A percentile compares a stretch with the other conserved stretches of the same genome.
These are phyloP conservation scores for Drosophila miranda DNA, from an alignment of 1,140 invertebrate genomes.

Conservation along the genomic window DNA sequence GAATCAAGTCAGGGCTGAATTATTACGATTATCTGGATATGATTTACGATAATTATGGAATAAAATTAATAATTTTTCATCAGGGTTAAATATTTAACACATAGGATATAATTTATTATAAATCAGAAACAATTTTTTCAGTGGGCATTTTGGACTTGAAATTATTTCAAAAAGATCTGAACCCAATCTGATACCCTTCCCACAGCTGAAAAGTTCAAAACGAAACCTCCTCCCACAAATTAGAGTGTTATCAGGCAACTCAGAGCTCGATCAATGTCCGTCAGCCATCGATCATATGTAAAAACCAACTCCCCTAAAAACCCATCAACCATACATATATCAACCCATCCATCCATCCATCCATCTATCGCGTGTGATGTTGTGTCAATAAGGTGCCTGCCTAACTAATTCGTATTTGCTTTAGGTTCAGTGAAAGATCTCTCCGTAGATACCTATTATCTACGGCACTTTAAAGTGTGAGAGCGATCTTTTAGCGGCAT, in stretches of 20 bases:
- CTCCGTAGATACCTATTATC: conserved; percentile 22
- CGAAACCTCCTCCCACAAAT: conserved; percentile 19
- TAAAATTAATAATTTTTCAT: too few species aligned
- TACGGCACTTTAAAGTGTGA: conserved; percentile 38
- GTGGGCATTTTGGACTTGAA: too few species aligned
- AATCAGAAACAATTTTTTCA: too few species aligned
- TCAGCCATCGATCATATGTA: conserved; percentile 16
- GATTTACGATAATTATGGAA: conserved; percentile 36
- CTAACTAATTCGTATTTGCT: conserved; percentile 51
- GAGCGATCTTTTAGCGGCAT: conserved; percentile 45
- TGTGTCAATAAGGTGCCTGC: conserved; percentile 38
- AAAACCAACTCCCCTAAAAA: conserved; percentile 7
- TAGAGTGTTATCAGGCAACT: conserved; percentile 7
- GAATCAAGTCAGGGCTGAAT: conserved; percentile 20
- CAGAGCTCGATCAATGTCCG: conserved; percentile 35
- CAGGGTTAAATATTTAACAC: too few species aligned
- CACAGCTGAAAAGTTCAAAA: too few species aligned
- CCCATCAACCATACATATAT: conserved; percentile 2
- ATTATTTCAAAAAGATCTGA: not conserved
- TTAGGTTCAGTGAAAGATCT: conserved; percentile 43
- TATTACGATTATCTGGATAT: conserved; percentile 12
- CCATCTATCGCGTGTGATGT: conserved; percentile 31
- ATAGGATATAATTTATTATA: not conserved
- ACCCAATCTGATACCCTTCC: conserved; percentile 13
- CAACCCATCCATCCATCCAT: conserved; percentile 6